Conservation (phyloP, 2,113 vertebrate species). For the Caranx ignobilis region DNA sequence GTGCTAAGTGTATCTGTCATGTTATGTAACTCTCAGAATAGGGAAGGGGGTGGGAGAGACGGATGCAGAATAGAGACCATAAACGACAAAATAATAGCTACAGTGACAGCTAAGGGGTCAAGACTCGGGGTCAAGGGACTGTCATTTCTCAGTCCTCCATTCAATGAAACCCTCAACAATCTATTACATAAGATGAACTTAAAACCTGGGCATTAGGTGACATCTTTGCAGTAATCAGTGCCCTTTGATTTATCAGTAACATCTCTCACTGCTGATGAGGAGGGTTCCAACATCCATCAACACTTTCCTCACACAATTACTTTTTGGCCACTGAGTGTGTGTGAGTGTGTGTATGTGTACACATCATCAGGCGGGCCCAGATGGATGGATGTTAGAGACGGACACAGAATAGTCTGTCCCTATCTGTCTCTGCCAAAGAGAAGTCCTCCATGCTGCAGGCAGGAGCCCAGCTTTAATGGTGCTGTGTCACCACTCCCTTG, state of each 20-base stretch:
- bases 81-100: constrained; percentile 14
- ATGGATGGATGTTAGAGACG: constrained; percentile 60
- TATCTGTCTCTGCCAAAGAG: constrained; percentile 71
- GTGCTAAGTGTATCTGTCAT: background rate
- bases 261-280: constrained; percentile 62
- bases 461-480: constrained; percentile 63
- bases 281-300: constrained; percentile 64
- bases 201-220: constrained; percentile 45
- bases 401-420: constrained; percentile 44
- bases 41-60: background rate
- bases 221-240: constrained; percentile 56
- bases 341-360: constrained; percentile 25
- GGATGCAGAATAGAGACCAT: constrained; percentile 18
- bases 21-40: constrained; percentile 10
- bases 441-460: constrained; percentile 46
- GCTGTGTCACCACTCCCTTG: constrained; percentile 59
- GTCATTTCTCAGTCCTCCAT: constrained; percentile 56
- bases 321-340: constrained; percentile 45
- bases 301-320: constrained; percentile 64
- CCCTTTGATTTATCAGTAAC: constrained; percentile 64
- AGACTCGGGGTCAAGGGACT: constrained; percentile 38
- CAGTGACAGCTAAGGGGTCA: constrained; percentile 38
- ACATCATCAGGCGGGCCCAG: constrained; percentile 42
- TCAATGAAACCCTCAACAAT: constrained; percentile 18
- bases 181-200: constrained; percentile 50